Evolutionary conservation across 2,113 vertebrate species (phyloP).

Genomic region (Salvator merianae): DNA sequence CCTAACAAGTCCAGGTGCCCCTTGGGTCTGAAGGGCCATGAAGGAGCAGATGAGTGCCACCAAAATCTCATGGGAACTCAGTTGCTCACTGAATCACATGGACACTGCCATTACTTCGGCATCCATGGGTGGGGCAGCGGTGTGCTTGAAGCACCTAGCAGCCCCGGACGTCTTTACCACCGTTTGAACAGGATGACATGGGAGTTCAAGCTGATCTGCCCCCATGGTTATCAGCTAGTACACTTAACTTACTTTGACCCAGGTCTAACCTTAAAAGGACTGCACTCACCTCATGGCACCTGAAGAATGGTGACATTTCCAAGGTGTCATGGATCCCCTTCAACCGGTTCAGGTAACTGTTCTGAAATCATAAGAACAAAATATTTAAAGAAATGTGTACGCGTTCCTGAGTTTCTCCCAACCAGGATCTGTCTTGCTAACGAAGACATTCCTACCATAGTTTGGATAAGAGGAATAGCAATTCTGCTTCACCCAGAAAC

Average conservation of each 20-base stretch:
- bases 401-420: background rate
- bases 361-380: conserved; percentile 73
- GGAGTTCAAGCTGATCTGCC: too few relatives aligned
- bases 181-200: too few relatives aligned
- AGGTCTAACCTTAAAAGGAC: background rate
- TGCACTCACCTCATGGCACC: conserved; percentile 88
- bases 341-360: conserved; percentile 85
- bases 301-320: conserved; percentile 92
- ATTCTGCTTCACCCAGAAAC: background rate
- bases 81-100: too few relatives aligned
- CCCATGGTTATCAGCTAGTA: too few relatives aligned
- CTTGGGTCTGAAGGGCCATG: too few relatives aligned
- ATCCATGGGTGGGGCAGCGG: too few relatives aligned
- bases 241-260: background rate
- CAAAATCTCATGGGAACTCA: too few relatives aligned
- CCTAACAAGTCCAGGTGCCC: too few relatives aligned
- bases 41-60: too few relatives aligned
- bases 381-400: background rate
- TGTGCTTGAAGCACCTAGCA: too few relatives aligned
- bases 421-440: background rate
- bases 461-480: background rate
- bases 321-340: conserved; percentile 85
- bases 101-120: too few relatives aligned
- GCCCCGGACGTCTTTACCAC: too few relatives aligned
- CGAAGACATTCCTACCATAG: background rate